phyloP scores from a whole-genome alignment of 2,888 invertebrate species.

The Graphium colonna region DNA sequence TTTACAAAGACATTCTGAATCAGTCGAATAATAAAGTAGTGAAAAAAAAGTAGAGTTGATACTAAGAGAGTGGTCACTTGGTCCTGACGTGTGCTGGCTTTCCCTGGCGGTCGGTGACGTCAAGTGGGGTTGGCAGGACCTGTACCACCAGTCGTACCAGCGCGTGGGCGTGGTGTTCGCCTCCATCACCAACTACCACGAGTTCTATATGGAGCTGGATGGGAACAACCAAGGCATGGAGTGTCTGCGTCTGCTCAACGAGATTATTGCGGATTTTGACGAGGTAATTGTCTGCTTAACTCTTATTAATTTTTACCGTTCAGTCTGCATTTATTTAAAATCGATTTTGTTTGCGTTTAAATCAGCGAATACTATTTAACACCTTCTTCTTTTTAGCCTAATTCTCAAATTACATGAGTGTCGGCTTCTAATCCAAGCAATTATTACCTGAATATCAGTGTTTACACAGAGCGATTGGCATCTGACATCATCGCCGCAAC shows the following conservation, averaged over 20 bases:
- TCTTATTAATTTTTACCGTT: too few species aligned
- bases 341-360: too few species aligned
- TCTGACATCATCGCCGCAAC: too few species aligned
- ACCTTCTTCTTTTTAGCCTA: too few species aligned
- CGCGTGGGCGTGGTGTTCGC: conserved; percentile 95
- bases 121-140: conserved; percentile 79
- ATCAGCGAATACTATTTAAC: too few species aligned
- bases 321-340: too few species aligned
- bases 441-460: too few species aligned
- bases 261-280: conserved; percentile 96
- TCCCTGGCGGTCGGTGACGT: conserved; percentile 23
- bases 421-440: too few species aligned
- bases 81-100: conserved; percentile 21
- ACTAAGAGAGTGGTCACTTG: conserved; percentile 11
- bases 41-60: not conserved
- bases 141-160: conserved; percentile 95
- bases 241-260: conserved; percentile 92
- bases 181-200: conserved; percentile 95
- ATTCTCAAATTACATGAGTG: too few species aligned
- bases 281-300: conserved; percentile 84
- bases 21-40: not conserved
- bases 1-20: not conserved
- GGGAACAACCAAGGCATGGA: conserved; percentile 96
- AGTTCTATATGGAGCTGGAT: conserved; percentile 95
- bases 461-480: too few species aligned